Conservation (phyloP, 2,113 vertebrate genomes). For the Psittacara wagleri region DNA sequence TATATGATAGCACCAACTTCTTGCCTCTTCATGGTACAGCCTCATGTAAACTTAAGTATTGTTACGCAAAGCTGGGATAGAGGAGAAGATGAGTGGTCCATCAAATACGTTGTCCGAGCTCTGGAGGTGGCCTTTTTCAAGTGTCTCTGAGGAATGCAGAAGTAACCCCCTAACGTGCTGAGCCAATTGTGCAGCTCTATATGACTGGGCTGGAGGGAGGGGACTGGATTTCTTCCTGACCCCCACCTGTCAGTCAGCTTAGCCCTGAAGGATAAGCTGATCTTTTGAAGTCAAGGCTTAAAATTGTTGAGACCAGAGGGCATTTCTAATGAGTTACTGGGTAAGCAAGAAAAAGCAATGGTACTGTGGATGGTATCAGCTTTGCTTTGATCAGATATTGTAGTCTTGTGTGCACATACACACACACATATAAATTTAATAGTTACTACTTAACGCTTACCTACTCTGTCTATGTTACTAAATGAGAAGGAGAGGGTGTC, state of each 20-base stretch:
- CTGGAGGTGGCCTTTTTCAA: neutral
- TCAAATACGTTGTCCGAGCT: neutral
- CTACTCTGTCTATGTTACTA: neutral
- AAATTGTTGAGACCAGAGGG: conserved; percentile 38
- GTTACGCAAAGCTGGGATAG: neutral
- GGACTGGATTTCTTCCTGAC: neutral
- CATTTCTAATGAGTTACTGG: conserved; percentile 20
- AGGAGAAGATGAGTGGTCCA: neutral
- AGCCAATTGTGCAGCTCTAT: neutral
- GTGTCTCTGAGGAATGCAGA: neutral
- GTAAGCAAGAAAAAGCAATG: neutral
- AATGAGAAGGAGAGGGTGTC: neutral
- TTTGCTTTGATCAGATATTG: conserved; percentile 24
- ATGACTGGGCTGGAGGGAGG: neutral
- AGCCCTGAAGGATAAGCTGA: neutral
- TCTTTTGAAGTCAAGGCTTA: conserved; percentile 48
- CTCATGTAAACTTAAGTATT: neutral
- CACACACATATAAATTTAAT: neutral
- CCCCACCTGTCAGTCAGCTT: neutral
- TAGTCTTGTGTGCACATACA: neutral
- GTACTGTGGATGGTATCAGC: neutral
- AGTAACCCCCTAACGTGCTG: neutral
- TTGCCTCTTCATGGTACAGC: neutral
- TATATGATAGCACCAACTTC: neutral
- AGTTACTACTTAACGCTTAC: neutral